phyloP scores from a whole-genome alignment of 1,140 invertebrate genomes.

The Magallana angulata region DNA sequence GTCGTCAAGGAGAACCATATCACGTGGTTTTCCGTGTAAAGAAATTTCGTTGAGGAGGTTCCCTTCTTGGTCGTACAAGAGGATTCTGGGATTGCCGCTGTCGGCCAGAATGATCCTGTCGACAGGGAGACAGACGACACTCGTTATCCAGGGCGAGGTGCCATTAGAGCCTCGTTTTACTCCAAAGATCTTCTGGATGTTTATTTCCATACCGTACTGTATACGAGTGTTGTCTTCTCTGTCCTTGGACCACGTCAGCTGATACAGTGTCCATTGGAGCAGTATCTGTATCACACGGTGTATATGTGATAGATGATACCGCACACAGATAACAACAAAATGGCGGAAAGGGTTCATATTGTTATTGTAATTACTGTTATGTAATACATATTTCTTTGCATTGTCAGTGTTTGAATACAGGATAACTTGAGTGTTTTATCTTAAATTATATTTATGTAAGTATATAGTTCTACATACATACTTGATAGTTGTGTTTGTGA shows the following conservation, averaged over 20 bases:
- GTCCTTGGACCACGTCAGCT: no score
- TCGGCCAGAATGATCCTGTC: constrained; percentile 15
- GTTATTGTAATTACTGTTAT: no score
- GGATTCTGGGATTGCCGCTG: constrained; percentile 6
- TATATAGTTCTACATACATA: no score
- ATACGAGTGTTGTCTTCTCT: neutral
- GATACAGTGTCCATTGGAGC: no score
- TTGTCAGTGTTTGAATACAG: no score
- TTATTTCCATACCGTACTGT: neutral
- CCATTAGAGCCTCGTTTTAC: neutral
- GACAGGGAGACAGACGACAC: neutral
- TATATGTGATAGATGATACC: neutral
- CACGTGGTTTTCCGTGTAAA: constrained; percentile 29
- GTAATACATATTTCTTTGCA: no score
- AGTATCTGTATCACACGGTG: neutral
- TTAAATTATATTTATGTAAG: no score
- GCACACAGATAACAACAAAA: neutral
- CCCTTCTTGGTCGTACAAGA: constrained; percentile 31
- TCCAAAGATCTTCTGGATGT: constrained; percentile 39
- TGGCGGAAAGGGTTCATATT: no score
- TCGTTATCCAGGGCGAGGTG: constrained; percentile 12
- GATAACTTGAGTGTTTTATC: no score
- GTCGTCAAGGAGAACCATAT: neutral
- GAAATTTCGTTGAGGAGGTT: neutral
- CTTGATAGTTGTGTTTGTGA: no score